Conservation (phyloP, 2,797 vertebrate species). For the Spinibarbus caldwelli region DNA sequence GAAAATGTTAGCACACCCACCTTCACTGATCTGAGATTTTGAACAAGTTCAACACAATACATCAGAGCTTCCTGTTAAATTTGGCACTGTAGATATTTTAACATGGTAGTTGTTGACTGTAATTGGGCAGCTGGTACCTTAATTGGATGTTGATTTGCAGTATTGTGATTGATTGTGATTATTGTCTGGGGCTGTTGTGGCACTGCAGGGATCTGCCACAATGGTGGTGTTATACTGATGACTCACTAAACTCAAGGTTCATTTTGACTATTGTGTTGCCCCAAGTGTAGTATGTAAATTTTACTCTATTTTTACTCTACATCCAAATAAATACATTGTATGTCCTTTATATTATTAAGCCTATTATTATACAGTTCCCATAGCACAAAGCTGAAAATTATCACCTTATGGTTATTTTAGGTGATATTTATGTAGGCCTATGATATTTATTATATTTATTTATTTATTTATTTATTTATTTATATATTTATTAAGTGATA, state of each 20-base stretch:
- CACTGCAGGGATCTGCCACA: conserved; percentile 21
- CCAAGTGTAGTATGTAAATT: not conserved
- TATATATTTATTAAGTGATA: too few relatives aligned
- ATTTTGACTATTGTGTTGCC: not conserved
- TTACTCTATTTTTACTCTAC: not conserved
- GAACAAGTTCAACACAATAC: not conserved
- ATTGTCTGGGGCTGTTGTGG: conserved; percentile 42
- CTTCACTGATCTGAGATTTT: not conserved
- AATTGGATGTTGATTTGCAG: conserved; percentile 35
- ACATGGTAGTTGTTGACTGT: not conserved
- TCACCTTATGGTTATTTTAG: not conserved
- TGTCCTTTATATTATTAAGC: not conserved
- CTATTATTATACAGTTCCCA: not conserved
- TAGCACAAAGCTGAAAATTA: not conserved
- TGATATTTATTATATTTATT: too few relatives aligned
- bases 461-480: too few relatives aligned
- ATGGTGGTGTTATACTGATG: not conserved
- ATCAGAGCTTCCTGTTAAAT: not conserved
- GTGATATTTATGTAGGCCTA: too few relatives aligned
- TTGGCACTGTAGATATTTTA: not conserved
- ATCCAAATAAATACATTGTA: not conserved
- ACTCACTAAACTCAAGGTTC: conserved; percentile 18
- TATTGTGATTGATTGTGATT: conserved; percentile 47
- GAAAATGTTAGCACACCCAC: not conserved
- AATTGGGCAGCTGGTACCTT: not conserved